Percentiles rank a stretch among this genome's conserved stretches.
These are phyloP conservation scores for Flabesymbios commensalis DNA, from an alignment of 2,888 invertebrate species.

Conservation along the genomic window DNA sequence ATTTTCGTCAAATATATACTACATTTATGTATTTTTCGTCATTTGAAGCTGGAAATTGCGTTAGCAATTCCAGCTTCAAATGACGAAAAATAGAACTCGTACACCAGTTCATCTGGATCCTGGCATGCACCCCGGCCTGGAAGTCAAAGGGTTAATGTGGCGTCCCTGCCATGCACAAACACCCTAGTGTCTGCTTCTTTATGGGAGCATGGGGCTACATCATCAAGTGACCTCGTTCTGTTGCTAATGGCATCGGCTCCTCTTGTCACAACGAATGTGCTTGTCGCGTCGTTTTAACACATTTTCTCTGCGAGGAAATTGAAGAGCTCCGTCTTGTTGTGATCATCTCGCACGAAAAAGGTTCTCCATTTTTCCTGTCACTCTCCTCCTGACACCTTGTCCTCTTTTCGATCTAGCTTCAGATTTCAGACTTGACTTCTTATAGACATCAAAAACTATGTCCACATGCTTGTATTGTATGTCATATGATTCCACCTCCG, in stretches of 20 bases:
- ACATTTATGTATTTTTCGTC: too few species aligned
- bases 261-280: slow-evolving; percentile 25
- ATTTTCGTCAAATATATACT: too few species aligned
- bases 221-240: background rate
- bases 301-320: slow-evolving; percentile 28
- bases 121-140: too few species aligned
- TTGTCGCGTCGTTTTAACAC: slow-evolving; percentile 1
- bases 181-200: slow-evolving; percentile 32
- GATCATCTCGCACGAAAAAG: background rate
- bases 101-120: too few species aligned
- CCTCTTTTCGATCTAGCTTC: slow-evolving; percentile 4
- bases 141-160: too few species aligned
- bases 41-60: too few species aligned
- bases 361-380: background rate
- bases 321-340: slow-evolving; percentile 23
- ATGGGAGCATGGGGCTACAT: slow-evolving; percentile 24
- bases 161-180: slow-evolving; percentile 20
- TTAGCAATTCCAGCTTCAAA: too few species aligned
- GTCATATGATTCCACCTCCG: slow-evolving; percentile 6
- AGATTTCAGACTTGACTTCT: background rate
- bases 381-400: background rate
- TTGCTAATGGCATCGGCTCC: slow-evolving; percentile 20
- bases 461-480: slow-evolving; percentile 19
- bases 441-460: slow-evolving; percentile 27
- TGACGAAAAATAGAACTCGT: too few species aligned